Evolutionary conservation across 2,888 invertebrate species (phyloP).

Genomic region (Deilephila elpenor): DNA sequence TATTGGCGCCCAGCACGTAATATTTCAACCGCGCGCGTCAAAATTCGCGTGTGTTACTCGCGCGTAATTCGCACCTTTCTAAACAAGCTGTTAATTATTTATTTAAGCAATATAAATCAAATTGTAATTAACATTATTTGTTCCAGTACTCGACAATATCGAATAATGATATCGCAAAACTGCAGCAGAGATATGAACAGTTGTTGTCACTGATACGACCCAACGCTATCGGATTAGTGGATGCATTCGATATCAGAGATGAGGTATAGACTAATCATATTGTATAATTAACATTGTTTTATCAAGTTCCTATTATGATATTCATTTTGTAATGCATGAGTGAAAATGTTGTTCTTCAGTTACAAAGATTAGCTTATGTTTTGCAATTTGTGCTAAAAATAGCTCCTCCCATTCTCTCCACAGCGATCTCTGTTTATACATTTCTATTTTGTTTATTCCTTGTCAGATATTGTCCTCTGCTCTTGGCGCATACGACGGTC

Average conservation of each 20-base stretch:
- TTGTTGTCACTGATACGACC: constrained; percentile 89
- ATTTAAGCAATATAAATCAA: not conserved
- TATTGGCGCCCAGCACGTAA: no score
- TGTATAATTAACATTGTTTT: not conserved
- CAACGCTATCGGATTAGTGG: constrained; percentile 94
- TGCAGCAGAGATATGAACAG: constrained; percentile 88
- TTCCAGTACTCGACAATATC: constrained; percentile 87
- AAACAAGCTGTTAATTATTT: no score
- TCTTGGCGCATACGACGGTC: constrained; percentile 92
- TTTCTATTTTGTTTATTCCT: constrained; percentile 6
- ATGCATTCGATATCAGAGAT: constrained; percentile 94
- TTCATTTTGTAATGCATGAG: no score
- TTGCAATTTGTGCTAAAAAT: no score
- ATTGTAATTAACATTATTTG: constrained; percentile 24
- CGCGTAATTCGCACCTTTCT: no score
- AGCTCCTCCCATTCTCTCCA: no score
- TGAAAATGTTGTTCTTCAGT: no score
- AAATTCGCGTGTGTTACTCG: not conserved
- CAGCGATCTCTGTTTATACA: no score
- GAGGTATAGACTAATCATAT: constrained; percentile 72
- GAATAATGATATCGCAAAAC: constrained; percentile 71
- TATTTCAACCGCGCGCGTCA: not conserved
- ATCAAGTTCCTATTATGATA: no score
- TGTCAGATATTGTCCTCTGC: constrained; percentile 85
- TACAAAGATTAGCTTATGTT: no score